phyloP scores from a whole-genome alignment of 2,888 invertebrate species.

The Cosmia pyralina region DNA sequence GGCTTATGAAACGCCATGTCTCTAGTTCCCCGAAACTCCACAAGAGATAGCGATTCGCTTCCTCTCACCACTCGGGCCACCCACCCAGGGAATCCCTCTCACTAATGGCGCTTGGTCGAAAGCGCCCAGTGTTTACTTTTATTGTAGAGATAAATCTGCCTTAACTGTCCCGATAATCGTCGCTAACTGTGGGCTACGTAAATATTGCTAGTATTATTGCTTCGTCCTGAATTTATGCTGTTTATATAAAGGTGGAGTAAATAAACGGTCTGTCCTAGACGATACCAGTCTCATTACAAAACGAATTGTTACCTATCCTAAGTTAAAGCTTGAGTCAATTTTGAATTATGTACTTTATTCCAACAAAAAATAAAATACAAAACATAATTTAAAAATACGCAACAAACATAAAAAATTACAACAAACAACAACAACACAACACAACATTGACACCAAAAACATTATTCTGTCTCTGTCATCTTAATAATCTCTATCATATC shows the following conservation, averaged over 20 bases:
- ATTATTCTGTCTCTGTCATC: too few species aligned
- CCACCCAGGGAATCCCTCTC: slow-evolving; percentile 78
- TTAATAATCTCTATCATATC: too few species aligned
- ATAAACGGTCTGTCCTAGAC: slow-evolving; percentile 21
- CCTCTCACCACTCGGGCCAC: slow-evolving; percentile 48
- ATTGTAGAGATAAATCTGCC: slow-evolving; percentile 89
- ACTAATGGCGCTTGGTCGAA: slow-evolving; percentile 84
- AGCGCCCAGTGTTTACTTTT: slow-evolving; percentile 87
- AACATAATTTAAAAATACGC: too few species aligned
- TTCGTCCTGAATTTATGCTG: slow-evolving; percentile 49
- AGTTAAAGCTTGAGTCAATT: background rate
- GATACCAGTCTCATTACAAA: background rate
- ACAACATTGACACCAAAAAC: too few species aligned
- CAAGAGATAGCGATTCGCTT: slow-evolving; percentile 34
- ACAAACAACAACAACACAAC: too few species aligned
- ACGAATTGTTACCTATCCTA: background rate
- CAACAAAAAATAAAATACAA: too few species aligned
- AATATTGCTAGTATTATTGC: slow-evolving; percentile 69
- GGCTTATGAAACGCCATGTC: too few species aligned
- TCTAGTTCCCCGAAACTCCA: background rate
- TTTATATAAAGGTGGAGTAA: slow-evolving; percentile 38
- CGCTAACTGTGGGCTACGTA: slow-evolving; percentile 81
- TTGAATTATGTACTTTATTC: background rate
- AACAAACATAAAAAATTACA: too few species aligned
- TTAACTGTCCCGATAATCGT: slow-evolving; percentile 88